Conservation (phyloP, 1,140 invertebrate genomes). For the Acyrthosiphon pisum region DNA sequence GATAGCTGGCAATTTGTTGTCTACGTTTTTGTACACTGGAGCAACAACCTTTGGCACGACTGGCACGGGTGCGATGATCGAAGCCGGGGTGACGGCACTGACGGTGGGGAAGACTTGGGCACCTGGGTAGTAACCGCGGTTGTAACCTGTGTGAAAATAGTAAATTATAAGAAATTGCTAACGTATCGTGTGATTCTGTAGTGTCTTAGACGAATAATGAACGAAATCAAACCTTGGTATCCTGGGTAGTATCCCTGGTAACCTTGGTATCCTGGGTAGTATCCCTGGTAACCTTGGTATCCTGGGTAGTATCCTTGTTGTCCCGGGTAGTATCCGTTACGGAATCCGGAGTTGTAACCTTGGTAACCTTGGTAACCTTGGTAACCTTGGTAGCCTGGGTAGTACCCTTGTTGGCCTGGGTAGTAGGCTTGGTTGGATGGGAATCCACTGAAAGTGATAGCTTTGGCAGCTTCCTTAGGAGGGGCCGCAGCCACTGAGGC, state of each 20-base stretch:
- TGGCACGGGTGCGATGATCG: neutral
- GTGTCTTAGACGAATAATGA: neutral
- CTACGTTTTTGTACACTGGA: neutral
- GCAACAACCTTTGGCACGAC: neutral
- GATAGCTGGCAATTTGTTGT: constrained; percentile 62
- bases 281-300: neutral
- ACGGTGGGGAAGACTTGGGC: neutral
- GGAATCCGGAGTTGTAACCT: constrained; percentile 35
- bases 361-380: neutral
- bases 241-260: neutral
- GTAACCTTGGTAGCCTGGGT: constrained; percentile 18
- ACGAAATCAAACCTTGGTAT: constrained; percentile 11
- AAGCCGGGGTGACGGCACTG: neutral
- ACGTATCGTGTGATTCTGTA: neutral
- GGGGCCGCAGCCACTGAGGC: neutral
- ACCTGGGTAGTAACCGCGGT: constrained; percentile 39
- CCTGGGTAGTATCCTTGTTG: constrained; percentile 23
- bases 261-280: constrained; percentile 4
- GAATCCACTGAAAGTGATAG: neutral
- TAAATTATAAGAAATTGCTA: neutral
- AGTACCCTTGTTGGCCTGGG: neutral
- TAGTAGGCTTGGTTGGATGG: constrained; percentile 1
- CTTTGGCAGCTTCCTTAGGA: neutral
- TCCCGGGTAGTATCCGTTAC: constrained; percentile 33
- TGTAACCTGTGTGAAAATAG: neutral